Evolutionary conservation across 2,113 vertebrate species (phyloP).

Genomic region (Baryphthengus martii): DNA sequence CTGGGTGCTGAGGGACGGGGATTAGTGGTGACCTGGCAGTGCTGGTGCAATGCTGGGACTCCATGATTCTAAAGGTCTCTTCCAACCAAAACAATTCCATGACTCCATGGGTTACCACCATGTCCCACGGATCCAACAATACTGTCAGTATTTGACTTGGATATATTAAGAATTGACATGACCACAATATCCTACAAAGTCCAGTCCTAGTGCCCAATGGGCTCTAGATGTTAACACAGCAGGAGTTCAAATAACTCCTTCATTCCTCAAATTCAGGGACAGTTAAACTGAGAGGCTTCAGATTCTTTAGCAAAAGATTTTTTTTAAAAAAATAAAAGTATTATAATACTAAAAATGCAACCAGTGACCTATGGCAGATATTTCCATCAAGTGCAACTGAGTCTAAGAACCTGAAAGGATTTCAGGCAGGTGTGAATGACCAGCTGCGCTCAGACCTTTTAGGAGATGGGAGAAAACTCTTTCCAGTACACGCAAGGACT

Average conservation of each 20-base stretch:
- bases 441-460: background rate
- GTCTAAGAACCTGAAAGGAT: too few species aligned
- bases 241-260: background rate
- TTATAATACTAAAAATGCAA: too few species aligned
- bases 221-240: too few species aligned
- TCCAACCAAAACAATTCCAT: background rate
- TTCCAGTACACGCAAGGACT: background rate
- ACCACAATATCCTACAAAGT: background rate
- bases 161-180: background rate
- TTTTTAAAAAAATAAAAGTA: too few species aligned
- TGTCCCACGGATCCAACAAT: background rate
- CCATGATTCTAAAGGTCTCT: background rate
- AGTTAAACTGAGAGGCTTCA: background rate
- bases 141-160: background rate
- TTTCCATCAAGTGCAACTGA: background rate
- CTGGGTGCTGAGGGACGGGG: too few species aligned
- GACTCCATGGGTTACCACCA: too few species aligned
- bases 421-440: background rate
- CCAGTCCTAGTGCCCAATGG: background rate
- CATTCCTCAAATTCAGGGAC: background rate
- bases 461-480: background rate
- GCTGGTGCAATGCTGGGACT: background rate
- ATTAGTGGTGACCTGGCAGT: background rate
- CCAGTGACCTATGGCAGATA: too few species aligned
- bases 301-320: background rate